These are phyloP conservation scores for Andrena camellia DNA, from an alignment of 2,888 invertebrate genomes.

Conservation along the genomic window DNA sequence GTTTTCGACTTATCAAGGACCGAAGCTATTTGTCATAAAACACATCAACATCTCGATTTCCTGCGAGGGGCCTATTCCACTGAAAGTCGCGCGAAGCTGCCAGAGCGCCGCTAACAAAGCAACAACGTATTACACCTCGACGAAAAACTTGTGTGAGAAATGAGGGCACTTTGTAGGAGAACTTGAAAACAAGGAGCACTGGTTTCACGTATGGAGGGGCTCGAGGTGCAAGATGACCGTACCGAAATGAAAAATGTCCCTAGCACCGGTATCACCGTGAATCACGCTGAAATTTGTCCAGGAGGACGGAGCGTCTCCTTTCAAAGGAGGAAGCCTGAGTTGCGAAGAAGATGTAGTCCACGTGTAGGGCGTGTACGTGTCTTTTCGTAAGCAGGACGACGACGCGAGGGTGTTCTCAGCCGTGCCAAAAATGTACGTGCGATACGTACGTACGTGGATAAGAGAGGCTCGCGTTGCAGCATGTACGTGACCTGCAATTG, in stretches of 20 bases:
- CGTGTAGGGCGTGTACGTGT: slow-evolving; percentile 64
- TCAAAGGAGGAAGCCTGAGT: slow-evolving; percentile 39
- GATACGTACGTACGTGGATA: slow-evolving; percentile 59
- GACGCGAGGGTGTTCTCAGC: slow-evolving; percentile 34
- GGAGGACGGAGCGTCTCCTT: slow-evolving; percentile 26
- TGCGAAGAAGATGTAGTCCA: slow-evolving; percentile 58
- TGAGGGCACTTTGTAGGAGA: slow-evolving; percentile 23
- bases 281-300: slow-evolving; percentile 63
- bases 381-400: slow-evolving; percentile 45
- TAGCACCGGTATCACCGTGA: slow-evolving; percentile 56
- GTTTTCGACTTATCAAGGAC: not conserved
- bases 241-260: slow-evolving; percentile 53
- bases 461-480: slow-evolving; percentile 64
- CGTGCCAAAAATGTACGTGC: slow-evolving; percentile 72
- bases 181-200: slow-evolving; percentile 26
- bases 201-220: slow-evolving; percentile 33
- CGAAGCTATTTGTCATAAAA: not conserved
- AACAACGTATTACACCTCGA: not conserved
- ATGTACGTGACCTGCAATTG: slow-evolving; percentile 79
- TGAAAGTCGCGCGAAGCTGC: not conserved
- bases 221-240: slow-evolving; percentile 17
- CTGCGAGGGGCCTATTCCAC: not conserved
- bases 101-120: slow-evolving; percentile 7
- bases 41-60: not conserved
- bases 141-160: slow-evolving; percentile 2